phyloP scores from a whole-genome alignment of 2,113 vertebrate species.

The Neodontobutis hainanensis region DNA sequence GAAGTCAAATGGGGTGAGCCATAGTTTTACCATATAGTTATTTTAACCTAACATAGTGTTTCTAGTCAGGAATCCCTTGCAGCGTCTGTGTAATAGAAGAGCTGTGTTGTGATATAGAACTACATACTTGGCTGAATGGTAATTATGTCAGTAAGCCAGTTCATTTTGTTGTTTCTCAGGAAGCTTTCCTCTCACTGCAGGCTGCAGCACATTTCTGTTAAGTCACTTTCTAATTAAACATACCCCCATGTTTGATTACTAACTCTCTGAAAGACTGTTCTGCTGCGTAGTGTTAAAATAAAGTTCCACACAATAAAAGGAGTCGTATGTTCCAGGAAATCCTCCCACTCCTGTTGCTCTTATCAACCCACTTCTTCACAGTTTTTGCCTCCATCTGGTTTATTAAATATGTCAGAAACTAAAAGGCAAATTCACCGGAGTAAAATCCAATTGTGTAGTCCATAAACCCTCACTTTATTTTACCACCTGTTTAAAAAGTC shows the following conservation, averaged over 20 bases:
- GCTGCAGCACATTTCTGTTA: constrained; percentile 27
- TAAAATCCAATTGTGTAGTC: no score
- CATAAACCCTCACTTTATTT: not conserved
- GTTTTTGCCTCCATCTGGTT: not conserved
- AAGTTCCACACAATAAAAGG: constrained; percentile 22
- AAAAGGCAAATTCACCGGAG: not conserved
- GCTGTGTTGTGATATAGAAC: no score
- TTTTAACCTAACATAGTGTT: no score
- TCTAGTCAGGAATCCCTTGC: no score
- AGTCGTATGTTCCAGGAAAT: not conserved
- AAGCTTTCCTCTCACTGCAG: constrained; percentile 2
- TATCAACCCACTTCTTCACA: constrained; percentile 2
- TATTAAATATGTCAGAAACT: constrained; percentile 8
- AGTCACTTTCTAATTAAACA: constrained; percentile 26
- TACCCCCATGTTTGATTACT: constrained; percentile 18
- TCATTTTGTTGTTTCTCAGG: not conserved
- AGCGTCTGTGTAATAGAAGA: no score
- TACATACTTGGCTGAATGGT: constrained; percentile 1
- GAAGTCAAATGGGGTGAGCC: no score
- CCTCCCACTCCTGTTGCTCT: not conserved
- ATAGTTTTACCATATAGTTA: no score
- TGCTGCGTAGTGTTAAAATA: no score
- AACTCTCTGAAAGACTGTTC: constrained; percentile 13
- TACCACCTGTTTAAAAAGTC: constrained; percentile 8
- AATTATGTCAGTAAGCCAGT: constrained; percentile 7